Evolutionary conservation across 2,888 invertebrate species (phyloP).

Genomic region (Perizoma affinitatum): DNA sequence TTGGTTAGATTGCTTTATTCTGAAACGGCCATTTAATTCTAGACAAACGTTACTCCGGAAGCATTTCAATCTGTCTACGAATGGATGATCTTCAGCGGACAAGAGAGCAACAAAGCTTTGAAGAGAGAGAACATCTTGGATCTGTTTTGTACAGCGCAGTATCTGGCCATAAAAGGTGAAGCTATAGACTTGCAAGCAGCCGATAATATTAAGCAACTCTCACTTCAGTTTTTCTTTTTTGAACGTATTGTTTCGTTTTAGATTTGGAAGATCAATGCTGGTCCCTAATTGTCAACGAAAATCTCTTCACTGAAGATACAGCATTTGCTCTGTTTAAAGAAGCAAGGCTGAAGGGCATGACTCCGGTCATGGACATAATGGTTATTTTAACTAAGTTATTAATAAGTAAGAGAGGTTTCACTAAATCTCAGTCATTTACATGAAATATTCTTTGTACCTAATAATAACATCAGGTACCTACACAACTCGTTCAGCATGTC

Average conservation of each 20-base stretch:
- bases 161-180: constrained; percentile 87
- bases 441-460: too few species aligned
- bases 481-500: too few species aligned
- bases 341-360: constrained; percentile 81
- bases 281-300: constrained; percentile 88
- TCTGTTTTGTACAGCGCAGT: constrained; percentile 88
- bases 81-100: constrained; percentile 89
- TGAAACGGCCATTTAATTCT: constrained; percentile 19
- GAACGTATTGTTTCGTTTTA: constrained; percentile 46
- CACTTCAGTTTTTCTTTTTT: not conserved
- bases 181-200: not conserved
- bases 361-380: constrained; percentile 88
- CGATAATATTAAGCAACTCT: too few species aligned
- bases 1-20: not conserved
- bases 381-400: constrained; percentile 41
- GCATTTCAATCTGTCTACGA: constrained; percentile 90
- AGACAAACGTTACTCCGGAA: constrained; percentile 76
- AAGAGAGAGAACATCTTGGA: constrained; percentile 89
- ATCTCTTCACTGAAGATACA: constrained; percentile 89
- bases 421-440: not conserved
- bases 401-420: not conserved
- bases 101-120: constrained; percentile 86
- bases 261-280: constrained; percentile 91
- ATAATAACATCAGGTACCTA: too few species aligned
- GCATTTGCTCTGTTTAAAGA: constrained; percentile 88